phyloP scores from a whole-genome alignment of 2,113 vertebrate genomes.

The Oceanites oceanicus region DNA sequence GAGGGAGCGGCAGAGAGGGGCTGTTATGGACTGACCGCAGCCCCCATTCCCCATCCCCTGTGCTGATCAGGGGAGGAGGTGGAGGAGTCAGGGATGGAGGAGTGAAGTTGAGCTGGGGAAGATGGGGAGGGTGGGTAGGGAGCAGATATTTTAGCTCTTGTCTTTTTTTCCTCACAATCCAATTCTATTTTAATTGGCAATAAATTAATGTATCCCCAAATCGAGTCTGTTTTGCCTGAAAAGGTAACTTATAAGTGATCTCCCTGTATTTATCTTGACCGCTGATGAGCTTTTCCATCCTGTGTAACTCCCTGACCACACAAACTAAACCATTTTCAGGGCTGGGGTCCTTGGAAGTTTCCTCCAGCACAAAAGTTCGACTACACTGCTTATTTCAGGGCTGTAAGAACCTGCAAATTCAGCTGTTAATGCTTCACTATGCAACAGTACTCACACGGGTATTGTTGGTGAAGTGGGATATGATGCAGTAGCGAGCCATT shows the following conservation, averaged over 20 bases:
- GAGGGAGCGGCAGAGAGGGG: too few species aligned
- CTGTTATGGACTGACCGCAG: too few species aligned
- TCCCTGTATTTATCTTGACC: not conserved
- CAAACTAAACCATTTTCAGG: not conserved
- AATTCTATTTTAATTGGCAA: not conserved
- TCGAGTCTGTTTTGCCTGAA: not conserved
- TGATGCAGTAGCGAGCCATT: not conserved
- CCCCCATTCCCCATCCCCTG: not conserved
- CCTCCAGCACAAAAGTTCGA: not conserved
- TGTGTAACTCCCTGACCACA: not conserved
- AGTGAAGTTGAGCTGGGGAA: fast-evolving
- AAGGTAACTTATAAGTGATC: not conserved
- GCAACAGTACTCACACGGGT: fast-evolving
- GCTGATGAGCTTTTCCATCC: not conserved
- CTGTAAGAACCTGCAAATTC: not conserved
- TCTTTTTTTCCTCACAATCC: not conserved
- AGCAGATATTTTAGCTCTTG: not conserved
- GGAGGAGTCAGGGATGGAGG: not conserved
- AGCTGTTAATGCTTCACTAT: not conserved
- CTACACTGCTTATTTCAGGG: not conserved
- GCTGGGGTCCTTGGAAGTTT: not conserved
- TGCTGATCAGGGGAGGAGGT: fast-evolving
- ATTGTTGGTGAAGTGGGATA: not conserved
- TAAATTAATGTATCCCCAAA: not conserved
- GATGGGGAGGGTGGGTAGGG: not conserved